Percentiles rank a stretch among this genome's conserved stretches.
These are phyloP conservation scores for Acleris literana DNA, from an alignment of 2,888 invertebrate species.

Conservation along the genomic window DNA sequence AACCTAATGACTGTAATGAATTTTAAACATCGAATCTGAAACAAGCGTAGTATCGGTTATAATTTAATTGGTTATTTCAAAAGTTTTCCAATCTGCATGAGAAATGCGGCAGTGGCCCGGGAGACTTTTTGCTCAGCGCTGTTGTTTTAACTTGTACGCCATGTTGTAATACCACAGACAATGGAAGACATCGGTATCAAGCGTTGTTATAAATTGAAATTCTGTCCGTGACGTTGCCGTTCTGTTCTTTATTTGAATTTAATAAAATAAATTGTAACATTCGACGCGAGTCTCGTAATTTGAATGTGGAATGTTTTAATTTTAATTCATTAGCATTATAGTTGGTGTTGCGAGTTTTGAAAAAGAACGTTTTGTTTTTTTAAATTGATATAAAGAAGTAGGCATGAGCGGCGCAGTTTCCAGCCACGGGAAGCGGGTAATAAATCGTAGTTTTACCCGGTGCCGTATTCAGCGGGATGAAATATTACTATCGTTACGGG, in stretches of 20 bases:
- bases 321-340: slow-evolving; percentile 17
- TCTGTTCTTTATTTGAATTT: slow-evolving; percentile 22
- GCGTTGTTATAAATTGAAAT: slow-evolving; percentile 25
- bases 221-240: slow-evolving; percentile 19
- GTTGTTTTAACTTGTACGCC: slow-evolving; percentile 41
- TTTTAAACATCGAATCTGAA: slow-evolving; percentile 39
- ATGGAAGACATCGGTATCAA: slow-evolving; percentile 21
- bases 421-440: slow-evolving; percentile 31
- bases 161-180: slow-evolving; percentile 26
- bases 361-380: slow-evolving; percentile 22
- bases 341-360: slow-evolving; percentile 8
- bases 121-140: slow-evolving; percentile 39
- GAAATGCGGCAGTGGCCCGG: slow-evolving; percentile 49
- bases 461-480: slow-evolving; percentile 34
- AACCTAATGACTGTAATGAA: slow-evolving; percentile 36
- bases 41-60: slow-evolving; percentile 53
- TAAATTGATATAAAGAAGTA: slow-evolving; percentile 31
- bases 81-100: slow-evolving; percentile 73
- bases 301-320: slow-evolving; percentile 15
- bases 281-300: slow-evolving; percentile 16
- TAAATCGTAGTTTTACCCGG: slow-evolving; percentile 36
- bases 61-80: slow-evolving; percentile 70
- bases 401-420: slow-evolving; percentile 14
- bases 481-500: slow-evolving; percentile 35
- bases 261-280: slow-evolving; percentile 16